These are phyloP conservation scores for Epizoanthus stellaris DNA, from an alignment of 92 coral and sea anemone species.

Conservation along the genomic window DNA sequence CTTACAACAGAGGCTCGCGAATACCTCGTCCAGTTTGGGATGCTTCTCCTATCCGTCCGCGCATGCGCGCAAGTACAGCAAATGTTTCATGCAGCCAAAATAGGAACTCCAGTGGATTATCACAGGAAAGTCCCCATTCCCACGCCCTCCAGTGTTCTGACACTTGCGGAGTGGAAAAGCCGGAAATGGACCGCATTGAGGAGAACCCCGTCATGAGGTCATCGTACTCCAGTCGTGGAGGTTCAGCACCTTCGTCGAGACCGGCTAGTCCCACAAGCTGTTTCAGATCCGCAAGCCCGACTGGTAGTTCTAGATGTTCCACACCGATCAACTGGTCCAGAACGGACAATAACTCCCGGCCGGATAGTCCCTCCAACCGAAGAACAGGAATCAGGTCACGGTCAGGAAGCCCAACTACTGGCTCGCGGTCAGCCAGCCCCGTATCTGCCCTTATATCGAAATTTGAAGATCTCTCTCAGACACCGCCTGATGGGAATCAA, in stretches of 20 bases:
- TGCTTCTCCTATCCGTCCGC: slow-evolving; percentile 29
- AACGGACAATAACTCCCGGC: not conserved
- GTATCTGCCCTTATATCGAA: slow-evolving; percentile 75
- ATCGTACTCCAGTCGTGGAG: not conserved
- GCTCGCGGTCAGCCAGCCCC: slow-evolving; percentile 79
- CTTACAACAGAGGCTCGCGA: slow-evolving; percentile 48
- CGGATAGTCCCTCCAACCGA: slow-evolving; percentile 47
- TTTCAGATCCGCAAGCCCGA: not conserved
- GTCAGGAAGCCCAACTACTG: slow-evolving; percentile 69
- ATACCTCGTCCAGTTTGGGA: slow-evolving; percentile 83
- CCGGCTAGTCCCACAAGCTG: not conserved
- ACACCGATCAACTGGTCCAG: slow-evolving; percentile 56
- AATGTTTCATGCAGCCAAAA: not conserved
- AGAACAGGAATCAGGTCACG: slow-evolving; percentile 40
- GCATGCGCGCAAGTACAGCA: not conserved
- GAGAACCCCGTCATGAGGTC: not conserved
- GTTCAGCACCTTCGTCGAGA: slow-evolving; percentile 4
- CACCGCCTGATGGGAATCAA: slow-evolving; percentile 35
- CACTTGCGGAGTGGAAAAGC: not conserved
- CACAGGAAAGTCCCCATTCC: not conserved
- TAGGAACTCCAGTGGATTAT: not conserved
- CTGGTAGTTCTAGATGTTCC: not conserved
- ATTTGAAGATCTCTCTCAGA: slow-evolving; percentile 70
- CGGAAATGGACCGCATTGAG: not conserved
- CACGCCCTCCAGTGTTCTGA: not conserved